These are phyloP conservation scores for Diadegma fenestrale DNA, from an alignment of 2,888 invertebrate genomes.

Conservation along the genomic window DNA sequence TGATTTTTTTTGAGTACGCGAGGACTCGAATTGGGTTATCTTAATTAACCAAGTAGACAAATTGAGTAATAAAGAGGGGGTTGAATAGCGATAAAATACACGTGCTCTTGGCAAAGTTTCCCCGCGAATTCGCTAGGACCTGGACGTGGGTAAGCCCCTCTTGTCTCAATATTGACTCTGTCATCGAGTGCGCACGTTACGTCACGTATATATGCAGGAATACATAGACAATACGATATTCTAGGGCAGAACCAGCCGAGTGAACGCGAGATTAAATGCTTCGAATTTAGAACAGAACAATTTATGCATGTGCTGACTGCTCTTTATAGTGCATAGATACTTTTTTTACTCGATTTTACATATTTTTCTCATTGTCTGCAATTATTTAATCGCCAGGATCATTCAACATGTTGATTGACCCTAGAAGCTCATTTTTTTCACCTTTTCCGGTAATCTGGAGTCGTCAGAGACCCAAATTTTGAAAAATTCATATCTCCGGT, in stretches of 20 bases:
- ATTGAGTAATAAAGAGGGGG: slow-evolving; percentile 12
- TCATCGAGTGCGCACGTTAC: slow-evolving; percentile 59
- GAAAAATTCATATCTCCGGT: no score
- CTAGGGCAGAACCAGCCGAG: slow-evolving; percentile 23
- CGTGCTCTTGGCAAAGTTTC: slow-evolving; percentile 13
- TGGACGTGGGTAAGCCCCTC: slow-evolving; percentile 18
- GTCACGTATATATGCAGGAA: slow-evolving; percentile 6
- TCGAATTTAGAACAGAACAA: slow-evolving; percentile 62
- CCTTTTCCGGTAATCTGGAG: no score
- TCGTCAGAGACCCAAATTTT: no score
- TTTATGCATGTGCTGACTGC: slow-evolving; percentile 36
- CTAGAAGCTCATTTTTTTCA: no score
- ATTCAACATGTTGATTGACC: no score
- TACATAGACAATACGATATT: slow-evolving; percentile 34
- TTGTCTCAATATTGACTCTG: slow-evolving; percentile 64
- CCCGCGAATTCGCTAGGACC: slow-evolving; percentile 55
- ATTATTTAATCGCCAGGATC: neutral
- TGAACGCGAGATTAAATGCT: slow-evolving; percentile 49
- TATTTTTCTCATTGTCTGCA: neutral
- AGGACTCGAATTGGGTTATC: slow-evolving; percentile 31
- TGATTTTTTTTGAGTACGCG: no score
- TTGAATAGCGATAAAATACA: slow-evolving; percentile 39
- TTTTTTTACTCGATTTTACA: slow-evolving; percentile 5
- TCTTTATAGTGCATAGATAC: neutral
- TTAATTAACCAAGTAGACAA: slow-evolving; percentile 41